Base-by-base conservation (phyloP, 2,113 vertebrate species). In the Ploceus nigricollis region DNA sequence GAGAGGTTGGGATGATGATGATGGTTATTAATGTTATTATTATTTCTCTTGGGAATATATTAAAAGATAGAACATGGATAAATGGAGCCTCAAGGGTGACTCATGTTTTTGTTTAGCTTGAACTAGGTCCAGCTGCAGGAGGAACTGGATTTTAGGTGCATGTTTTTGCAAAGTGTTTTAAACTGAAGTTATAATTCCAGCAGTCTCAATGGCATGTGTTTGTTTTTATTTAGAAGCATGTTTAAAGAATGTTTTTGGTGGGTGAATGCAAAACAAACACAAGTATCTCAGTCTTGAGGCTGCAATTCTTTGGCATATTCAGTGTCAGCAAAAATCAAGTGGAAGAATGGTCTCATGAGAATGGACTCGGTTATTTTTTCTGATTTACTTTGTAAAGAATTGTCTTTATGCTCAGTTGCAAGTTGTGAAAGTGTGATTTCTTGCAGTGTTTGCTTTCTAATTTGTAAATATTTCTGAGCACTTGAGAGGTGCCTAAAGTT, bases 91-190 rank as follows among this genome's bases (percentile, higher is more conserved):
- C 58, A 60, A 57, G 88, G 57, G 82, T 93, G 92, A 93, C 75
- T 96, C 54, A 51, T 96, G 84, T 77, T 95, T 94, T 95, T 96
- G 75, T 97, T 97, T 96, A 85, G 58, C 51, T 96, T 97, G 91
- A 91, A 91, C 35, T 70, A 48, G 50, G 57, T 91, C 95, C 94
- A 94, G 39, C 70, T 93, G 92, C n/a, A 72, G 69, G 42, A 86
- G 68, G 82, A 96, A 60, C 72, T 92, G 79, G 40, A 73, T 92
- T 94, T 95, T 95, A 87, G 84, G 77, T 89, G 44, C 72, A 45
- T 95, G 90, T 64, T 94, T 96, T 89, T 89, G 45, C 53, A 37
- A 8, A 91, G 47, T 75, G 33, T 89, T 95, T 89, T 68, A 89
- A 89, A 72, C 75, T 69, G 47, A 56, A 87, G 61, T 68, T 84